A percentile compares a stretch with the other conserved stretches of the same genome.
Evolutionary conservation across 2,888 invertebrate genomes (phyloP).

Genomic region (Beris chalybata): DNA sequence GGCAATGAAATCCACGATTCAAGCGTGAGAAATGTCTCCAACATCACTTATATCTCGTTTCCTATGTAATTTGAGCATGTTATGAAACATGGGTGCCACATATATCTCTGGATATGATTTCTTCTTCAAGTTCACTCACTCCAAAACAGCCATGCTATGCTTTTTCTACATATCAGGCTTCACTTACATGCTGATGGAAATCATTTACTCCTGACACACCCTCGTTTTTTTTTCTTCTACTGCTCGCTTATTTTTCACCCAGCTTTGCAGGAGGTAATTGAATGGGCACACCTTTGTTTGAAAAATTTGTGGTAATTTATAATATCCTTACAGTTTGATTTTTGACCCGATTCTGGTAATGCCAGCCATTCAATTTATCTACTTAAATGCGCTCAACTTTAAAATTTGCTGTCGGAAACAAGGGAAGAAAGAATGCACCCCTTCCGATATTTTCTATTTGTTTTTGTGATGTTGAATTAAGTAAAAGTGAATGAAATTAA

Average conservation of each 20-base stretch:
- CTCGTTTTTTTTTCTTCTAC: background rate
- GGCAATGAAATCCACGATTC: constrained; percentile 18
- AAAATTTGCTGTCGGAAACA: background rate
- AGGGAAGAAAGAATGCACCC: too few species aligned
- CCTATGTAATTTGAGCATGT: constrained; percentile 18
- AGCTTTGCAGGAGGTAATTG: constrained; percentile 27
- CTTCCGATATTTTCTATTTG: too few species aligned
- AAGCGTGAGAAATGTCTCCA: constrained; percentile 30
- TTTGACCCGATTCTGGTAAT: background rate
- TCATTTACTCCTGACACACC: constrained; percentile 31
- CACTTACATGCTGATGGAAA: constrained; percentile 7
- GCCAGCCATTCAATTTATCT: background rate
- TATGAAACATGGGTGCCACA: constrained; percentile 4
- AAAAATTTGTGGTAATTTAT: constrained; percentile 36
- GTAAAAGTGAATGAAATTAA: too few species aligned
- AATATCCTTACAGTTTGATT: background rate
- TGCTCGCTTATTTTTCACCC: constrained; percentile 14
- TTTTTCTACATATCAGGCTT: background rate
- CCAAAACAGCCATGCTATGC: too few species aligned
- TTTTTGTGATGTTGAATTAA: too few species aligned
- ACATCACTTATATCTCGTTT: constrained; percentile 29
- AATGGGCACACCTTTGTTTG: constrained; percentile 36
- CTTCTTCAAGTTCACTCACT: constrained; percentile 1
- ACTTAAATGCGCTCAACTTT: background rate
- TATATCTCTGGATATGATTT: constrained; percentile 18